Percentiles rank a stretch among this genome's conserved stretches.
Evolutionary conservation across 1,140 invertebrate genomes (phyloP).

Genomic region (Gryllus bimaculatus): DNA sequence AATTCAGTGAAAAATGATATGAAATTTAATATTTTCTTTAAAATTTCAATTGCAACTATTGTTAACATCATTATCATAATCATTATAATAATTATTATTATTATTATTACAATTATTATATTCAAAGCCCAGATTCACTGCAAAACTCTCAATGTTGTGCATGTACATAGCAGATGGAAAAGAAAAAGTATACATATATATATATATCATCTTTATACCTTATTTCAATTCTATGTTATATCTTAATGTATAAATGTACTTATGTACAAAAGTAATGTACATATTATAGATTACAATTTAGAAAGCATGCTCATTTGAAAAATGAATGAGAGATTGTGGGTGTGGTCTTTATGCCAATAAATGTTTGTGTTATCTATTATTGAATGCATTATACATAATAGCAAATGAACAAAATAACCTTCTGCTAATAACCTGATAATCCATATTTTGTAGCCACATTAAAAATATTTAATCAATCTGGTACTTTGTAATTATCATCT

Average conservation of each 20-base stretch:
- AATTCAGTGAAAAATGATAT: neutral
- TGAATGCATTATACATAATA: no score
- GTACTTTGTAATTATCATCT: no score
- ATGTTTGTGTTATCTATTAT: neutral
- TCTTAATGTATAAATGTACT: slow-evolving; percentile 12
- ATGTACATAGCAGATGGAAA: slow-evolving; percentile 10
- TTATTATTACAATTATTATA: slow-evolving; percentile 6
- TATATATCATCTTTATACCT: neutral
- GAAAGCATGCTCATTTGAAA: slow-evolving; percentile 10
- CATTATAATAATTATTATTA: neutral
- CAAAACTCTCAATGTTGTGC: slow-evolving; percentile 12
- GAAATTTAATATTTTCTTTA: neutral
- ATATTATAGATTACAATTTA: slow-evolving; percentile 11
- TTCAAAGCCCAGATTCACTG: neutral
- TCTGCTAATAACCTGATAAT: no score
- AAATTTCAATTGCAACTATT: neutral
- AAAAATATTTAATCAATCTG: no score
- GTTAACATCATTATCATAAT: no score
- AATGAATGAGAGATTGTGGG: slow-evolving; percentile 3
- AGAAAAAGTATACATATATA: slow-evolving; percentile 6
- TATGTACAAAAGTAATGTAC: slow-evolving; percentile 14
- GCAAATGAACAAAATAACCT: no score
- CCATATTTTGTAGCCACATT: no score
- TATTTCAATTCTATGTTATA: slow-evolving; percentile 3
- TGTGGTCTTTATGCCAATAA: neutral